Conservation (phyloP, 2,888 invertebrate species). For the Sarcophaga carnaria region DNA sequence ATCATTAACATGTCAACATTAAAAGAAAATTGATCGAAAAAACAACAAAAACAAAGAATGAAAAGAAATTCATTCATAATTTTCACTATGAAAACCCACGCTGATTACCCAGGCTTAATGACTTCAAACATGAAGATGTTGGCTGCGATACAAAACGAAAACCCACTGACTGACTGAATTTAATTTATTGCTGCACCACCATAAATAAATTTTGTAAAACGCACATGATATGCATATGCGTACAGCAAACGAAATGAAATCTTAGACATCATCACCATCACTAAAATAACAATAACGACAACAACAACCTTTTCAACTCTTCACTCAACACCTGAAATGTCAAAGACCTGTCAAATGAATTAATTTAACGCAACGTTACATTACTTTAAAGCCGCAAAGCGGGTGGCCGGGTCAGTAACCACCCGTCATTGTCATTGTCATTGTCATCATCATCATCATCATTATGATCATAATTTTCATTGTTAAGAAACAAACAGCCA, state of each 20-base stretch:
- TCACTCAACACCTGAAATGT: conserved; percentile 58
- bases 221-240: conserved; percentile 1
- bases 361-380: not conserved
- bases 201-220: conserved; percentile 26
- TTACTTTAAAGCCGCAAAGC: not conserved
- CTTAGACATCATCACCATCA: conserved; percentile 19
- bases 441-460: conserved; percentile 2
- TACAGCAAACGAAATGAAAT: not conserved
- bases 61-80: conserved; percentile 6
- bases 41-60: not conserved
- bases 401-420: conserved; percentile 7
- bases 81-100: conserved; percentile 36
- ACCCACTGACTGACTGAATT: conserved; percentile 23
- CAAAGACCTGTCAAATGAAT: conserved; percentile 51
- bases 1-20: not conserved
- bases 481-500: too few species aligned
- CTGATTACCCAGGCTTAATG: conserved; percentile 36
- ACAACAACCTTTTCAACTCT: conserved; percentile 56
- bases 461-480: conserved; percentile 12
- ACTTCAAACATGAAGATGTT: conserved; percentile 17
- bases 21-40: not conserved
- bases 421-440: conserved; percentile 38
- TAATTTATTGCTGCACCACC: conserved; percentile 10
- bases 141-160: conserved; percentile 17
- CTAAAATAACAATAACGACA: not conserved